Evolutionary conservation across 2,113 vertebrate species (phyloP), one percentile per base, ranked within the genome.

Genomic region (Apistogramma diplotaenia): DNA sequence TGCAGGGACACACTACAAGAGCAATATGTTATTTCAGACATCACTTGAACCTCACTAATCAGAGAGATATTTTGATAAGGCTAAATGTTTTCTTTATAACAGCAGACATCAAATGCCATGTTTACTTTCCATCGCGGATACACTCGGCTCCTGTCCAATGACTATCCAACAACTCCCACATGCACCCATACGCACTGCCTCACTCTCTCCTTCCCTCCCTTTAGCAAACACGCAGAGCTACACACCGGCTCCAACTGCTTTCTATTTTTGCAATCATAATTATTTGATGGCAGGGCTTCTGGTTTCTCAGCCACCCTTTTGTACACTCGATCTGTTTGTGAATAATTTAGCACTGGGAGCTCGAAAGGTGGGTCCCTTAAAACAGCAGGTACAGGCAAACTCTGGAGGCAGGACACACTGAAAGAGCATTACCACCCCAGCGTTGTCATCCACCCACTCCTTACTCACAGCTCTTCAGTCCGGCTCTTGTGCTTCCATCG

Each of bases 221-320:
- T n/a, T 76, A 49, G 72, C 77, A 81, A 43, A 51, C 72, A 67
- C 81, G 56, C 58, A 67, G 25, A 78, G 27, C 62, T 78, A 53
- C 74, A 54, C 65, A 35, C 31, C 37, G 54, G 55, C 78, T 74
- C 62, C 51, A 56, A 78, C 74, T 76, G 23, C 55, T 80, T 75
- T 82, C 89, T 89, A 90, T 89, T 94, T 81, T 87, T 73, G 87
- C 78, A 75, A 67, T 85, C 93, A 94, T 95, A 88, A 94, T 92
- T 95, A 95, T 95, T 95, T 95, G 83, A 95, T 95, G 94, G 88
- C 58, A 33, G 51, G 76, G 94, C 90, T 89, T 92, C 94, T 92
- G 65, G 93, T 94, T 94, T 94, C 93, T 79, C 74, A 23, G 54
- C 82, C 82, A 75, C 80, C 58, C 86, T 81, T 91, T 93, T 88